Base-by-base conservation (phyloP, 2,888 invertebrate genomes). In the Hipparchia sbordonii region DNA sequence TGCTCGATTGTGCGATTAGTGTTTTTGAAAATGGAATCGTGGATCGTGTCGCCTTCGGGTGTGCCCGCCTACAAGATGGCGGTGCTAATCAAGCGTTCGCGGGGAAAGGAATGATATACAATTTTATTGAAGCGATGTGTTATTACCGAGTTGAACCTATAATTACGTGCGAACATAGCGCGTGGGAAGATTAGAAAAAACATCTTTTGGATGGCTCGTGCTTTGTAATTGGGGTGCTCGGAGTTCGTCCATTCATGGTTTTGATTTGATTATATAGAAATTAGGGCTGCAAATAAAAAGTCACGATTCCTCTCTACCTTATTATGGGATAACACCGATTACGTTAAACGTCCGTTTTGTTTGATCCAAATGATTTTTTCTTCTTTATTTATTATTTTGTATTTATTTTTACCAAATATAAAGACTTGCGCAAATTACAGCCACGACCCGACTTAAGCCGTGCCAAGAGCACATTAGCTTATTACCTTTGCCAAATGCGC, bases 131-230 rank as follows among this genome's bases (percentile, higher is more conserved):
- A 89, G 91, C 89, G 91, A 93, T 92, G 89, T 92, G 91, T 93
- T 93, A 93, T 93, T 93, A 93, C 89, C 54, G 87, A 82, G 83
- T 86, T 86, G 86, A 92, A 91, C 92, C 91, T 90, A 89, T 92
- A 90, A 93, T 93, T 93, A 93, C 87, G 82, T 81, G 84, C 83
- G 82, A 87, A 89, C 87, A 88, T 87, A 84, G 86, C 88, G 91
- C 93, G 93, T 93, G 93, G 93, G 93, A 93, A 93, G 86, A 86
- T 92, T 91, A 91, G 90, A 91, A 91, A 93, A 89, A 92, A 92
- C 87, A 84, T 84, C 83, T 87, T 88, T 60, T 84, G 81, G 77
- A 77, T 84, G 90, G 89, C 92, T 88, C 92, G 93, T 92, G 92
- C 91, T 87, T 85, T 86, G 81, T 92, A 90, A 92, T 92, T 91